phyloP scores from a whole-genome alignment of 1,140 invertebrate genomes.

The Drosophila insularis region DNA sequence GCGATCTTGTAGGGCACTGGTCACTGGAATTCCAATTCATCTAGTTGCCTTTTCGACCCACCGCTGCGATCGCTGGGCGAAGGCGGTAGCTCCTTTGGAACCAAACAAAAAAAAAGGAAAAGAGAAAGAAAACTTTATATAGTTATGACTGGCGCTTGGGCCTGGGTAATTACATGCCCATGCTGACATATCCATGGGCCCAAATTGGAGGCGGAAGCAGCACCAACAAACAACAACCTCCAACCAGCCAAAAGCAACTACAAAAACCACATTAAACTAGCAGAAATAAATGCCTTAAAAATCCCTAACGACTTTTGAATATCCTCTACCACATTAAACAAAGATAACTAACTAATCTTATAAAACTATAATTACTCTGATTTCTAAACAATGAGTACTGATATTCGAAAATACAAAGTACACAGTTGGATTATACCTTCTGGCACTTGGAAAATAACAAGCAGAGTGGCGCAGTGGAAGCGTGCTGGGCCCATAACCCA shows the following conservation, averaged over 20 bases:
- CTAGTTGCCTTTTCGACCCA: background rate
- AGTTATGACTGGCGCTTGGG: slow-evolving; percentile 48
- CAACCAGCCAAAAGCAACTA: slow-evolving; percentile 14
- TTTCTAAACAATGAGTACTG: too few relatives aligned
- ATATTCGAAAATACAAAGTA: too few relatives aligned
- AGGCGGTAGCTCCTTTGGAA: too few relatives aligned
- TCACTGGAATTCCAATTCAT: slow-evolving; percentile 6
- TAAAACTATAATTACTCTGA: too few relatives aligned
- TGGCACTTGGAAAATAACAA: slow-evolving; percentile 48
- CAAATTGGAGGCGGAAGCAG: slow-evolving; percentile 66
- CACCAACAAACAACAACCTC: background rate
- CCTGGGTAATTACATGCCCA: slow-evolving; percentile 73
- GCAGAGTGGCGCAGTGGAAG: slow-evolving; percentile 99
- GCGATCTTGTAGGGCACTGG: slow-evolving; percentile 14
- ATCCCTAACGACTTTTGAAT: background rate
- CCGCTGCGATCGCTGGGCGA: background rate
- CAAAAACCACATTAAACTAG: slow-evolving; percentile 66
- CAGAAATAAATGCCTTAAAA: slow-evolving; percentile 45
- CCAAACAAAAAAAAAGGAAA: too few relatives aligned
- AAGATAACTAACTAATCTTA: too few relatives aligned
- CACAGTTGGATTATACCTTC: too few relatives aligned
- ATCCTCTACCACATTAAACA: background rate
- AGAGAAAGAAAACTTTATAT: slow-evolving; percentile 4
- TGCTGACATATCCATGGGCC: slow-evolving; percentile 74
- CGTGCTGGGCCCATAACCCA: slow-evolving; percentile 99